Evolutionary conservation across 2,113 vertebrate species (phyloP), one percentile per base, ranked within the genome.

Genomic region (Turdus rufiventris): DNA sequence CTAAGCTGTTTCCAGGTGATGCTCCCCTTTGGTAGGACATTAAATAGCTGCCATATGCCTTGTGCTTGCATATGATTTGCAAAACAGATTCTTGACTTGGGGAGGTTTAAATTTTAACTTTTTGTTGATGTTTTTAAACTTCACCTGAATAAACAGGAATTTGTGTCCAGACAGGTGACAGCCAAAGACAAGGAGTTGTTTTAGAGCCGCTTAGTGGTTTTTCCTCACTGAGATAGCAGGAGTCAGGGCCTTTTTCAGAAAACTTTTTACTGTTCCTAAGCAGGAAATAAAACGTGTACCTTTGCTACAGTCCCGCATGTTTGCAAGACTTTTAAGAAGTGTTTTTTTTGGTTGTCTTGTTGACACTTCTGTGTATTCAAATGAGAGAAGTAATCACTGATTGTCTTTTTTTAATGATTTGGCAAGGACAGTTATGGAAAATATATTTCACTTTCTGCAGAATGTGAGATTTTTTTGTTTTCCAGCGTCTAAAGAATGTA

Each of bases 101-200:
- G 13, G 56, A 89, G 34, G 77, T 57, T 96, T 85, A 78, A 29
- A 65, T 87, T 89, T 87, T 68, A 91, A 89, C 70, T 88, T 88
- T 34, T 18, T 65, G 23, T 45, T 88, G 62, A 54, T 76, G 31
- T 43, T 88, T 73, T 91, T 61, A 84, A 84, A 70, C 24, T 63
- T 75, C 33, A 60, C 9, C 47, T 91, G 67, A 91, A 67, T 86
- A 80, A 91, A 80, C 20, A 42, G 36, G 60, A 71, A 62, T 91
- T 62, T 90, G 6, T 77, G 75, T 73, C 47, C 42, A 77, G 56
- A 58, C 5, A 50, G 53, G 68, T 86, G 38, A 68, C 61, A 94
- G 26, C 58, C 29, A 77, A 63, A 53, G 62, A 84, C 20, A 40
- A 57, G 23, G 20, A 68, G 18, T 26, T 94, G 6, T 42, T 81